These are phyloP conservation scores for Bryconaethiops microstoma DNA, from an alignment of 2,797 vertebrate genomes.

Conservation along the genomic window DNA sequence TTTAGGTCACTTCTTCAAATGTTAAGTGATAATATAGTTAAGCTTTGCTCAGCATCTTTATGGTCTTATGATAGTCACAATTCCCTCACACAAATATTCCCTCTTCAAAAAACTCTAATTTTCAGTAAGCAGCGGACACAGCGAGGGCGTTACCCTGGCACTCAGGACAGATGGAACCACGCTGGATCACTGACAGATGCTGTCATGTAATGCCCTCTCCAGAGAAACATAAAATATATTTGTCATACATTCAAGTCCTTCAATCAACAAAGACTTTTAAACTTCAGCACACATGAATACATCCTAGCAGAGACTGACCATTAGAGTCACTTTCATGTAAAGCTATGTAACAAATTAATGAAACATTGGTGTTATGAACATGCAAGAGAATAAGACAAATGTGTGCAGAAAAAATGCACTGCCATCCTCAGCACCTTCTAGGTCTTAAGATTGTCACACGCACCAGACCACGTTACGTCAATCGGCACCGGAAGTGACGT, in stretches of 20 bases:
- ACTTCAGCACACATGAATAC: not conserved
- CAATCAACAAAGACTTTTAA: not conserved
- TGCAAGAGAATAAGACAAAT: too few relatives aligned
- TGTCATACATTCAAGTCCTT: not conserved
- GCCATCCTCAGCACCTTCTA: too few relatives aligned
- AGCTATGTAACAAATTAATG: too few relatives aligned
- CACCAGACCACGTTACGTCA: too few relatives aligned
- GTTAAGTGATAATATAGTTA: not conserved
- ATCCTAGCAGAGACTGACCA: too few relatives aligned
- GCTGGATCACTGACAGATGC: too few relatives aligned
- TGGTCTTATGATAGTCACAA: not conserved
- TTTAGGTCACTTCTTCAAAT: constrained; percentile 7
- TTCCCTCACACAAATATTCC: not conserved
- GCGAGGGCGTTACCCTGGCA: constrained; percentile 12
- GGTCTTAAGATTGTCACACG: too few relatives aligned
- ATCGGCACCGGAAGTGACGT: too few relatives aligned
- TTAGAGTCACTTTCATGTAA: too few relatives aligned
- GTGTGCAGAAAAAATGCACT: too few relatives aligned
- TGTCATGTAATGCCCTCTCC: not conserved
- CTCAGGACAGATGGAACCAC: not conserved
- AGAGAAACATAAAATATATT: constrained; percentile 3
- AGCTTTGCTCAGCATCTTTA: not conserved
- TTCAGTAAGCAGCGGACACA: constrained; percentile 5
- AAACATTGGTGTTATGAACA: too few relatives aligned
- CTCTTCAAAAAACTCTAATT: not conserved